Conservation (phyloP, 2,888 invertebrate genomes). For the Platycheirus rosarum region DNA sequence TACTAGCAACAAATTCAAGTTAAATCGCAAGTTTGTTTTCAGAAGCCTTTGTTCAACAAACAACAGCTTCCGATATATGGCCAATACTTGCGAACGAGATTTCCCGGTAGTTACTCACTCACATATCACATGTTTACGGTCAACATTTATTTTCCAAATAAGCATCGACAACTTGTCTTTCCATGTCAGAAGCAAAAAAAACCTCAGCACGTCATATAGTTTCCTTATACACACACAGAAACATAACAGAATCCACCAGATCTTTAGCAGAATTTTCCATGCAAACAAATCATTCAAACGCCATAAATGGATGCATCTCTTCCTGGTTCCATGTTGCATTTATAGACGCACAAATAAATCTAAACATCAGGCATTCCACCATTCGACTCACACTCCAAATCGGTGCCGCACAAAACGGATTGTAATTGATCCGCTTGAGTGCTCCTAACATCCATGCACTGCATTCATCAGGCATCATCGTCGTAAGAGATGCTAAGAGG, state of each 20-base stretch:
- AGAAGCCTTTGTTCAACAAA: too few species aligned
- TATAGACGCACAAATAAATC: constrained; percentile 4
- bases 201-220: constrained; percentile 48
- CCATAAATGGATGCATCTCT: constrained; percentile 52
- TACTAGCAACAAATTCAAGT: too few species aligned
- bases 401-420: constrained; percentile 14
- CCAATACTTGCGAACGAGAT: constrained; percentile 22
- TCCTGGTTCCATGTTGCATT: constrained; percentile 44
- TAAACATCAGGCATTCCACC: not conserved
- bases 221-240: constrained; percentile 19
- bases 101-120: constrained; percentile 17
- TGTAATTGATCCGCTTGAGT: constrained; percentile 33
- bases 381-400: constrained; percentile 40
- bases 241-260: constrained; percentile 6
- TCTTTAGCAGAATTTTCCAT: constrained; percentile 21
- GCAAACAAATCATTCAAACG: constrained; percentile 48
- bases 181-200: constrained; percentile 19
- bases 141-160: constrained; percentile 22
- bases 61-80: too few species aligned
- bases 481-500: not conserved
- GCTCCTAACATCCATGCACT: constrained; percentile 5
- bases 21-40: too few species aligned
- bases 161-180: not conserved
- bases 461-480: constrained; percentile 30
- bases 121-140: not conserved